A percentile compares a stretch with the other conserved stretches of the same genome.
phyloP scores from a whole-genome alignment of 2,113 vertebrate genomes.

The Eretmochelys imbricata region DNA sequence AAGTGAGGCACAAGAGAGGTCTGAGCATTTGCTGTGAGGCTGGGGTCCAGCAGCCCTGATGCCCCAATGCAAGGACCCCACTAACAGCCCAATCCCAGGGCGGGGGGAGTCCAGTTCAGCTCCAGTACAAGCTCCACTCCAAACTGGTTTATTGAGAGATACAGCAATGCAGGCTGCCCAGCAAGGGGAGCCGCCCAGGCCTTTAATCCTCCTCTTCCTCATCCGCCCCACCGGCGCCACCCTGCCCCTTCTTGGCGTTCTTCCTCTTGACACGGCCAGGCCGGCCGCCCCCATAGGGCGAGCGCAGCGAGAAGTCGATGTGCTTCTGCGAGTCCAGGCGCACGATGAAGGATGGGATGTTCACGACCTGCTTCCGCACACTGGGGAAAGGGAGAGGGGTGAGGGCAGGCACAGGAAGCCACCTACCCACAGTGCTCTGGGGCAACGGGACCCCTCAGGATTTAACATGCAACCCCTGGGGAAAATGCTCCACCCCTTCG shows the following conservation, averaged over 20 bases:
- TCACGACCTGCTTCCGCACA: slow-evolving; percentile 95
- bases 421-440: neutral
- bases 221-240: slow-evolving; percentile 86
- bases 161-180: neutral
- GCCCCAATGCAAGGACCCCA: fast-evolving
- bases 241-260: slow-evolving; percentile 95
- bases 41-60: neutral
- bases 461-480: neutral
- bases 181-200: neutral
- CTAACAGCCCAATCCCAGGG: neutral
- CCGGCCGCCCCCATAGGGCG: slow-evolving; percentile 91
- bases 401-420: neutral
- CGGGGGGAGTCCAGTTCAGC: neutral
- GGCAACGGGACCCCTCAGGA: neutral
- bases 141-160: neutral
- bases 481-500: slow-evolving; percentile 42
- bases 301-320: slow-evolving; percentile 94
- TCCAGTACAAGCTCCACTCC: neutral
- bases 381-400: slow-evolving; percentile 56
- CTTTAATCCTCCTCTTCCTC: slow-evolving; percentile 93
- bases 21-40: slow-evolving; percentile 7
- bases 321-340: slow-evolving; percentile 96
- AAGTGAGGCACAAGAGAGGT: neutral
- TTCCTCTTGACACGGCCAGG: slow-evolving; percentile 94
- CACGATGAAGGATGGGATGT: slow-evolving; percentile 94